Base-by-base conservation (phyloP, 2,113 vertebrate genomes). In the Dunckerocampus dactyliophorus region DNA sequence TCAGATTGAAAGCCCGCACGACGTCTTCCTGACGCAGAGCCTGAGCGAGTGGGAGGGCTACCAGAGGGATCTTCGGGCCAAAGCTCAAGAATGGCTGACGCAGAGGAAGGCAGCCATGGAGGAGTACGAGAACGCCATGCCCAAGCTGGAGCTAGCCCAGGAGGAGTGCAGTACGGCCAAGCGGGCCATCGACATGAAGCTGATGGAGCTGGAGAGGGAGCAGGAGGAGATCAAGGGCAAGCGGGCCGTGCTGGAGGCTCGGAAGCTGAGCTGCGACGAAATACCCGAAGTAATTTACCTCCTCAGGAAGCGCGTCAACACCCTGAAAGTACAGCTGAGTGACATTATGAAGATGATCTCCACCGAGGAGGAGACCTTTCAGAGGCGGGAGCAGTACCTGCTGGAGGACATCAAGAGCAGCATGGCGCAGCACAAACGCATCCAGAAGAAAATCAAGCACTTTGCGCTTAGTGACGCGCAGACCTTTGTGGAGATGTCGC, bases 371-470 rank as follows among this genome's bases (percentile, higher is more conserved):
- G 54, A 56, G n/a, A 56, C 12, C 54, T 56, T 56, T n/a, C 34
- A 56, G 6, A 37, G 54, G 13, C 54, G 54, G 6, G 54, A 56
- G 37, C 54, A 56, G 11, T 3, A 56, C 5, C 54, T 56, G 37
- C 54, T 56, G 54, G 54, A 56, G 6, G 54, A 56, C 34, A 56
- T 56, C 19, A 37, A 37, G 19, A 19, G 42, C 37, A 56, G 54
- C 54, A 56, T 56, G 19, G 54, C n/a, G 13, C 54, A 56, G 54
- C 54, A 56, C 54, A 56, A 56, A 31, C 54, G 54, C 54, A 56
- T 56, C 37, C 54, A 56, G 54, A 56, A 56, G n/a, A 56, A 56
- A 37, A 56, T 43, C 19, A 56, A 56, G 37, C 54, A 56, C 37
- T 56, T 56, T 1, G 54, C 54, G 3, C 54, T 56, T 12, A 34